Base-by-base conservation (phyloP, 2,888 invertebrate genomes). In the Drosophila acutilabella region DNA sequence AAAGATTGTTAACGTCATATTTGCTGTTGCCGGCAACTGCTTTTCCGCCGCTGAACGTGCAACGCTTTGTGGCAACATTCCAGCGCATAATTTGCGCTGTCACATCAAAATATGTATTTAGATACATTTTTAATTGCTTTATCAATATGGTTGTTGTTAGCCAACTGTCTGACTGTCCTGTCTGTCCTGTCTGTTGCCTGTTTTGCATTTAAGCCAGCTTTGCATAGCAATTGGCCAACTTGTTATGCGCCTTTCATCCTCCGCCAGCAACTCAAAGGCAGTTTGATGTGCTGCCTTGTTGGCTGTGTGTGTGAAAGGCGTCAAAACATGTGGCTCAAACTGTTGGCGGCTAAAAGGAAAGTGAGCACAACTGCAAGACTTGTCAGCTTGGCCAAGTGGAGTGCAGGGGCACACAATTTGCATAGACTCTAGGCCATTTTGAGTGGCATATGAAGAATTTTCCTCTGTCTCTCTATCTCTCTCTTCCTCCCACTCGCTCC, bases 111-210 rank as follows among this genome's bases (percentile, higher is more conserved):
- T 84, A 57, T 64, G 48, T 64, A 78, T 88, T 71, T 75, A 75
- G 74, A 72, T 77, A 88, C 78, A 74, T 74, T 88, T 88, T 89
- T 88, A 89, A 88, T 88, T 89, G 88, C 89, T 89, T 85, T 89
- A 88, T 88, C 88, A 89, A 66, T 66, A 62, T 74, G 41, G 67
- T 73, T 73, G 70, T 65, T 66, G 52, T 42, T 62, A 67, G 30
- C 30, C 30, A 30, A 30, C 30, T 45, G 60, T 60, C 14, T 23
- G 56, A 7, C 3, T 42, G 30, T 8, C 52, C 20, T 59, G 50
- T 33, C 18, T n/a, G 41, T 20, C 18, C 44, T 45, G 33, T 18
- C 11, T 48, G 48, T 44, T 48, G 53, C 7, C 68, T 50, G 61
- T 52, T 79, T 81, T 81, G 85, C 82, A 88, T 82, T 69, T 66